Conservation (phyloP, 1,140 invertebrate genomes). For the Tribolium madens region DNA sequence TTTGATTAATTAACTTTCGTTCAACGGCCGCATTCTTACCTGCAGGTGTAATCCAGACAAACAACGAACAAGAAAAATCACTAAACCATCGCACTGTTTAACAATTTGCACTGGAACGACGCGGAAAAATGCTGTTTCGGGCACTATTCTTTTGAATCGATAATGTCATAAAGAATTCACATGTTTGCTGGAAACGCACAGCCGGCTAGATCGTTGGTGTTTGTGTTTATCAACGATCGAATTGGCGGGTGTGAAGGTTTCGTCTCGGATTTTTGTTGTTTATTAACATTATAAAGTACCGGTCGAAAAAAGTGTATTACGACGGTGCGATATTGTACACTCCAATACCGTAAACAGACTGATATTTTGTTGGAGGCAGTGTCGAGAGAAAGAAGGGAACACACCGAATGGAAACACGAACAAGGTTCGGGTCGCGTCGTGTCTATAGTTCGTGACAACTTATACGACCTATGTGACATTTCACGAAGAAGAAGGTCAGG, state of each 20-base stretch:
- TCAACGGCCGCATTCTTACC: neutral
- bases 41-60: neutral
- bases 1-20: neutral
- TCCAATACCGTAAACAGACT: constrained; percentile 8
- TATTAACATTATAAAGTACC: constrained; percentile 27
- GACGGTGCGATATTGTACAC: neutral
- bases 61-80: neutral
- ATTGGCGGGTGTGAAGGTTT: too few relatives aligned
- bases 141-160: constrained; percentile 33
- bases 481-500: neutral
- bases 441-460: neutral
- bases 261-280: neutral
- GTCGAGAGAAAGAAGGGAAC: constrained; percentile 11
- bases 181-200: constrained; percentile 1
- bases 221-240: neutral
- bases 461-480: neutral
- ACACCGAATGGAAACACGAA: constrained; percentile 1
- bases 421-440: neutral
- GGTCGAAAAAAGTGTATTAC: neutral
- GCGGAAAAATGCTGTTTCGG: neutral
- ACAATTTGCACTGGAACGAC: constrained; percentile 7
- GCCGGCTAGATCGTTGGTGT: too few relatives aligned
- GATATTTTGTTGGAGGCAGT: constrained; percentile 22
- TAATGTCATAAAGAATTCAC: constrained; percentile 38
- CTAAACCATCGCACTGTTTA: constrained; percentile 22